A percentile compares a stretch with the other conserved stretches of the same genome.
Conservation (phyloP, 1,140 invertebrate species). For the Lanistes nyassanus region DNA sequence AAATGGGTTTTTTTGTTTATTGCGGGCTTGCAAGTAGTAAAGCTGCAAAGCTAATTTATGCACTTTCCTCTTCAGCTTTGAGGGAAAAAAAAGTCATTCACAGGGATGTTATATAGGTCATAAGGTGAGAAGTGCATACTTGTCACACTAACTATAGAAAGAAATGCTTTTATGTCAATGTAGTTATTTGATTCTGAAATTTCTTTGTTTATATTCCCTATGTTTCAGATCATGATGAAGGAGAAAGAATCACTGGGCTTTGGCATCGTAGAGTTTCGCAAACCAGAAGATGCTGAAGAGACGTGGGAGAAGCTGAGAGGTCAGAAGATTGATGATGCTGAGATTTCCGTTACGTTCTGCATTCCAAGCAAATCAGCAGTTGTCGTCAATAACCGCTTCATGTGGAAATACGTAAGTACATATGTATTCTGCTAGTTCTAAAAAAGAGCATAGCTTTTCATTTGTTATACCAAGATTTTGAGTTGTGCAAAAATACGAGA, state of each 20-base stretch:
- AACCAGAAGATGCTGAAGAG: slow-evolving; percentile 69
- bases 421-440: background rate
- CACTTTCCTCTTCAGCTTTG: no score
- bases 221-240: slow-evolving; percentile 70
- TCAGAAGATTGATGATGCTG: slow-evolving; percentile 64
- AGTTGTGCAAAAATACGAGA: background rate
- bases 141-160: no score
- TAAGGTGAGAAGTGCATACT: no score
- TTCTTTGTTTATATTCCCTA: slow-evolving; percentile 1
- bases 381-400: slow-evolving; percentile 70
- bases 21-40: no score
- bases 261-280: slow-evolving; percentile 72
- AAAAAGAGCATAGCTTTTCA: background rate
- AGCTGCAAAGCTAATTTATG: no score
- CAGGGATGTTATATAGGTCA: no score
- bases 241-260: slow-evolving; percentile 72
- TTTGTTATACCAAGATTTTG: background rate
- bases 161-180: no score
- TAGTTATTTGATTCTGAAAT: background rate
- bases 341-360: slow-evolving; percentile 71
- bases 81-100: no score
- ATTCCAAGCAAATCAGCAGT: slow-evolving; percentile 73
- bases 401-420: slow-evolving; percentile 58
- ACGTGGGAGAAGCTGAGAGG: slow-evolving; percentile 67
- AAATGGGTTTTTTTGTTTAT: no score